Conservation (phyloP, 2,797 vertebrate species). For the Cynodonichthys magdalenae region DNA sequence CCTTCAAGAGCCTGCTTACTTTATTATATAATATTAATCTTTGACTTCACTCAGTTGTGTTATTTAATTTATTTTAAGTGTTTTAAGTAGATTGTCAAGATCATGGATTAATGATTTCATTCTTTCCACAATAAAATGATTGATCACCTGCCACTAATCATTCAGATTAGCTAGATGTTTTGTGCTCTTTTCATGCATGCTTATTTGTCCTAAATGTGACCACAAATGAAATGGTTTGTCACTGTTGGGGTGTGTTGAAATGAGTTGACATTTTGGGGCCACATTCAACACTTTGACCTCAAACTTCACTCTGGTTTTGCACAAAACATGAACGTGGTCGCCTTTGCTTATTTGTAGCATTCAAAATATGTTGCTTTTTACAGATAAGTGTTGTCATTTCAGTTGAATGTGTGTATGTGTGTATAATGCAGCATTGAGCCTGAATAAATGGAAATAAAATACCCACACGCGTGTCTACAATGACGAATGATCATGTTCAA, state of each 20-base stretch:
- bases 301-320: slow-evolving; percentile 20
- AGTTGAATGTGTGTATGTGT: not conserved
- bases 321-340: not conserved
- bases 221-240: slow-evolving; percentile 31
- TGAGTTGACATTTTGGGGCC: slow-evolving; percentile 70
- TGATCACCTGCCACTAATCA: slow-evolving; percentile 22
- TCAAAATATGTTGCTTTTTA: slow-evolving; percentile 7
- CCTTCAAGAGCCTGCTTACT: slow-evolving; percentile 22
- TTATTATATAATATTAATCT: not conserved
- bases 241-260: slow-evolving; percentile 23
- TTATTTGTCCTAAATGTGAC: slow-evolving; percentile 47
- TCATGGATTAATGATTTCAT: not conserved
- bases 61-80: not conserved
- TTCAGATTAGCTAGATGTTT: slow-evolving; percentile 22
- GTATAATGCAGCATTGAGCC: not conserved
- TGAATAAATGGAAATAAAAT: not conserved
- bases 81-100: not conserved
- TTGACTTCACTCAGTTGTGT: not conserved
- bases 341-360: slow-evolving; percentile 1
- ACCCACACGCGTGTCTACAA: not conserved
- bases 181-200: slow-evolving; percentile 28
- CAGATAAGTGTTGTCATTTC: not conserved
- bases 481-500: not conserved
- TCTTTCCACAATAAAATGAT: not conserved
- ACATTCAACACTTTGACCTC: slow-evolving; percentile 38